Evolutionary conservation across 2,888 invertebrate species (phyloP), one percentile per base, ranked within the genome.

Genomic region (Fragum fragum): DNA sequence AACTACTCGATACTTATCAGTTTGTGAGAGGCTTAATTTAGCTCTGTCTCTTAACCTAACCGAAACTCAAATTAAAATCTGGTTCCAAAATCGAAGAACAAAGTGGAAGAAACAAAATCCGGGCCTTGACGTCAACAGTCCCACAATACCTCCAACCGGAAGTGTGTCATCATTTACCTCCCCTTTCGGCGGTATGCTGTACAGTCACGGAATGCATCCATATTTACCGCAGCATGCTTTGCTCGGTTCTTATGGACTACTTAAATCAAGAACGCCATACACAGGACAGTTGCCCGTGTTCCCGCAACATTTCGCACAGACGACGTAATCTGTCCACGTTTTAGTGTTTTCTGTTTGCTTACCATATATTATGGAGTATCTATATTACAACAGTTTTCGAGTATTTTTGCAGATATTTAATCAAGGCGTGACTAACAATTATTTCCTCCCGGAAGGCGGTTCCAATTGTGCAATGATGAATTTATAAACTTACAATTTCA

Each of bases 71-170:
- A 95, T 95, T 16, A 95, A 95, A 91, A 95, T 95, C 70, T 95
- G 95, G 95, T 94, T 95, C 87, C 94, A 94, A 88, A 99, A 99
- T 94, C 96, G 99, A 5, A 95, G 98, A 88, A 99, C 98, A 89
- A 99, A 99, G 95, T 99, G 99, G 99, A 99, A 99, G 96, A 99
- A 99, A 94, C 99, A 99, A 95, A 99, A 99, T 94, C 99, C 99
- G 0, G 99, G 99, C 0, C 96, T 99, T 96, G 99, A 99, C 95
- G 99, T 99, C 21, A 95, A 95, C 90, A 94, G 94, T 79, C 95
- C 95, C 18, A 93, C 93, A 52, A 88, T 93, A 18, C 91, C 91
- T 5, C 87, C 90, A 18, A 77, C 87, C 72, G 88, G 88, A 53
- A 89, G 91, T 66, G 82, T 91, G 42, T 87, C 90, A 18, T 87